These are phyloP conservation scores for Odontophorus gujanensis DNA, from an alignment of 2,113 vertebrate genomes.

Conservation along the genomic window DNA sequence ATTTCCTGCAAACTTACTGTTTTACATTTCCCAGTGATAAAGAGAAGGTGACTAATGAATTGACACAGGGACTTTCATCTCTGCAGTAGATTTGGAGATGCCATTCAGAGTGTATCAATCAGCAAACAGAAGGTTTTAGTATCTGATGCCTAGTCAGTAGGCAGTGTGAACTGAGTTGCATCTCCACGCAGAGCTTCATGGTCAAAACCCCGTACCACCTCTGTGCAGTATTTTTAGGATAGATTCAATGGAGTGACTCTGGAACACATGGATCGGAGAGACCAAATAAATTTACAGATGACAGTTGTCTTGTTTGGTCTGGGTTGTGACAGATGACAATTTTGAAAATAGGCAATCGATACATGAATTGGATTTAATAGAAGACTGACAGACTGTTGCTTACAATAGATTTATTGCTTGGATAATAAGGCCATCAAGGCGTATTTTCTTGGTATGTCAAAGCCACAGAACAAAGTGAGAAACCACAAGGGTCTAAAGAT, in stretches of 20 bases:
- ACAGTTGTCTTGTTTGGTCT: not conserved
- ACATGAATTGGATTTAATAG: not conserved
- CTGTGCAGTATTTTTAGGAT: not conserved
- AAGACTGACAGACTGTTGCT: not conserved
- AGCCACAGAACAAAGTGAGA: conserved; percentile 17
- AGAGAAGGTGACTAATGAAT: not conserved
- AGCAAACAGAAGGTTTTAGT: not conserved
- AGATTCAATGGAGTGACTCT: not conserved
- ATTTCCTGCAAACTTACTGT: not conserved
- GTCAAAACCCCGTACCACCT: not conserved
- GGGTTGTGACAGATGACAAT: not conserved
- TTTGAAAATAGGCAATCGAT: not conserved
- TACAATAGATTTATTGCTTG: not conserved
- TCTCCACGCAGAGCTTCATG: not conserved
- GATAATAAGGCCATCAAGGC: not conserved
- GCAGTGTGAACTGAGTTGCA: not conserved
- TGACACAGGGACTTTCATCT: not conserved
- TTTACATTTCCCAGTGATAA: conserved; percentile 16
- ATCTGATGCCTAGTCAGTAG: not conserved
- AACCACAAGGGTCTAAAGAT: conserved; percentile 26
- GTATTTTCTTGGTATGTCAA: not conserved
- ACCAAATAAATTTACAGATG: not conserved
- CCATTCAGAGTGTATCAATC: not conserved
- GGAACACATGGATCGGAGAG: not conserved
- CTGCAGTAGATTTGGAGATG: not conserved